Conservation (phyloP, 30 jellyfish, hydroid and myxozoan species). For the Pelagia noctiluca region DNA sequence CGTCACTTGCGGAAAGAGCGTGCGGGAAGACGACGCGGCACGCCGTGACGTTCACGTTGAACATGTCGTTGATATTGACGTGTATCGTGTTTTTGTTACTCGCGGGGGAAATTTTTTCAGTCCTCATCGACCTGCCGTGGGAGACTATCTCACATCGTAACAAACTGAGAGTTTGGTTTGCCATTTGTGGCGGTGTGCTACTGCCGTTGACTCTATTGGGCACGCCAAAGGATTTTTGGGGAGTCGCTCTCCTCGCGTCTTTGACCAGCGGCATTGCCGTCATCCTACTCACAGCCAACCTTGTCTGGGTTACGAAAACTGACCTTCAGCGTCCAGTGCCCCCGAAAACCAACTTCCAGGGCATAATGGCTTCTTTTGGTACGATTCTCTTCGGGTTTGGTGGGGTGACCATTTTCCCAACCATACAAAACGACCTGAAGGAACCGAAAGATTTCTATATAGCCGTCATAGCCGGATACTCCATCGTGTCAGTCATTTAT, state of each 20-base stretch:
- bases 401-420: conserved; percentile 95
- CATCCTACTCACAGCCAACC: conserved; percentile 66
- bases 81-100: conserved; percentile 84
- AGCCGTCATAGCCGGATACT: conserved; percentile 90
- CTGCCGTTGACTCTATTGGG: conserved; percentile 96
- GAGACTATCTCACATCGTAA: conserved; percentile 74
- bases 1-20: conserved; percentile 92
- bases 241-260: conserved; percentile 93
- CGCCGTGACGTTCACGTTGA: conserved; percentile 77
- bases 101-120: conserved; percentile 91
- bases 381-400: conserved; percentile 96
- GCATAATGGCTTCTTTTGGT: conserved; percentile 92
- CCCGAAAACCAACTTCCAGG: conserved; percentile 54
- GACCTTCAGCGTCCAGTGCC: conserved; percentile 79
- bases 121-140: conserved; percentile 82
- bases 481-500: conserved; percentile 80
- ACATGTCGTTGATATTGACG: conserved; percentile 69
- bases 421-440: conserved; percentile 90
- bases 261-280: conserved; percentile 92
- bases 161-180: conserved; percentile 91
- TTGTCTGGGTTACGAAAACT: conserved; percentile 80
- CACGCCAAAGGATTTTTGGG: conserved; percentile 97
- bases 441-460: conserved; percentile 90
- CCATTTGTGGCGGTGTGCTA: conserved; percentile 79
- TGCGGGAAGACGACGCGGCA: conserved; percentile 88